Base-by-base conservation (phyloP, 1,140 invertebrate genomes). In the Pseudomyrmex flavicornis region DNA sequence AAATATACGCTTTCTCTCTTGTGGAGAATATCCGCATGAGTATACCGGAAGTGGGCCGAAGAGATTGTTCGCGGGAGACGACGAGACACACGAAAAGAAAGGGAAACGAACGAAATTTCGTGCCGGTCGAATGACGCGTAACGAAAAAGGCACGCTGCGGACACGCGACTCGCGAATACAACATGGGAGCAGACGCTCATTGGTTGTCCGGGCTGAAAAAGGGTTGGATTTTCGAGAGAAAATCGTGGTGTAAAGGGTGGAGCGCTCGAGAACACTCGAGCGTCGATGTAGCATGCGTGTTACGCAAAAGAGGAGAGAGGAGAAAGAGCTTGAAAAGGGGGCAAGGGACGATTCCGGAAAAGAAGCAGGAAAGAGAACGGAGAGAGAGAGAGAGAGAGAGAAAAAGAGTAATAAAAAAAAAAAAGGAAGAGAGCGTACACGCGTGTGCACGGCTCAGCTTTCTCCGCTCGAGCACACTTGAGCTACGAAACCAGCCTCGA, bases 201-300 rank as follows among this genome's bases (percentile, higher is more conserved):
- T 93, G 93, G 91, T 87, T 87, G 90, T 73, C 35, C 83, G 84
- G 83, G 83, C 50, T 83, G 82, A 80, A 85, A 90, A 88, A 86
- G 90, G 92, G 90, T 92, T 91, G 92, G 91, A 92, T 93, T 93
- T 91, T 93, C 85, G 90, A 93, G 92, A 90, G 90, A 86, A 85
- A 85, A 91, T 73, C 86, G 84, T 82, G 87, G 90, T 84, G 84
- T 58, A 88, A 88, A 92, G 92, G 92, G 92, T 93, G 93, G 92
- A 93, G 92, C 91, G 85, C 89, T 89, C 79, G 88, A 93, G 92
- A 83, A 87, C 83, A 86, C 92, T 92, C 56, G 59, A 88, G 80
- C 59, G 72, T 82, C 65, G 74, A 85, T 69, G 80, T 80, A 58
- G 74, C 80, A 35, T 85, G 46, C 82, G 83, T 76, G 86, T 77